phyloP scores from a whole-genome alignment of 1,140 invertebrate genomes.

The Dendroctonus valens region DNA sequence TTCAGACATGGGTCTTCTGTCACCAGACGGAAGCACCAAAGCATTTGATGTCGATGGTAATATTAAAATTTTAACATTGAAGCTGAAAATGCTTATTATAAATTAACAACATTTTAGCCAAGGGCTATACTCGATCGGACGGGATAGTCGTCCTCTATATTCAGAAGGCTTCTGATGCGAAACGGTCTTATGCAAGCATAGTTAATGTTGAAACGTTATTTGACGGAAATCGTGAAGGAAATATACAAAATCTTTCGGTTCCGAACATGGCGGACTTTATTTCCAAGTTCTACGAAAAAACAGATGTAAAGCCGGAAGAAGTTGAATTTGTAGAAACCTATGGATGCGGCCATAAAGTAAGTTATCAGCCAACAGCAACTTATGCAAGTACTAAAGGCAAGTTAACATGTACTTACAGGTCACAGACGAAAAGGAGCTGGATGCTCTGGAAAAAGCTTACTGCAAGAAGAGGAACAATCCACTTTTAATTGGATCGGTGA shows the following conservation, averaged over 20 bases:
- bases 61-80: background rate
- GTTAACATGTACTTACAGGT: conserved; percentile 17
- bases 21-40: conserved; percentile 65
- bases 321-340: conserved; percentile 74
- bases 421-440: conserved; percentile 45
- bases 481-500: conserved; percentile 72
- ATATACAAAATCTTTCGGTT: conserved; percentile 57
- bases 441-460: conserved; percentile 58
- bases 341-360: conserved; percentile 55
- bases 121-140: conserved; percentile 74
- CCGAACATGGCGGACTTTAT: conserved; percentile 54
- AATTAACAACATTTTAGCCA: conserved; percentile 55
- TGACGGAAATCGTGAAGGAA: conserved; percentile 61
- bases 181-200: conserved; percentile 68
- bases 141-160: conserved; percentile 78
- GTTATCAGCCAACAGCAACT: background rate
- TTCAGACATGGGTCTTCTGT: conserved; percentile 60
- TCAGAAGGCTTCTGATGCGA: conserved; percentile 77
- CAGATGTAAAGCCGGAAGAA: conserved; percentile 59
- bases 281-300: conserved; percentile 61
- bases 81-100: background rate
- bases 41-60: conserved; percentile 68
- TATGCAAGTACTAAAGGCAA: background rate
- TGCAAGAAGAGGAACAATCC: conserved; percentile 55
- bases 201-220: conserved; percentile 61